A percentile compares a stretch with the other conserved stretches of the same genome.
Conservation (phyloP, 2,797 vertebrate genomes). For the Danio choprae region DNA sequence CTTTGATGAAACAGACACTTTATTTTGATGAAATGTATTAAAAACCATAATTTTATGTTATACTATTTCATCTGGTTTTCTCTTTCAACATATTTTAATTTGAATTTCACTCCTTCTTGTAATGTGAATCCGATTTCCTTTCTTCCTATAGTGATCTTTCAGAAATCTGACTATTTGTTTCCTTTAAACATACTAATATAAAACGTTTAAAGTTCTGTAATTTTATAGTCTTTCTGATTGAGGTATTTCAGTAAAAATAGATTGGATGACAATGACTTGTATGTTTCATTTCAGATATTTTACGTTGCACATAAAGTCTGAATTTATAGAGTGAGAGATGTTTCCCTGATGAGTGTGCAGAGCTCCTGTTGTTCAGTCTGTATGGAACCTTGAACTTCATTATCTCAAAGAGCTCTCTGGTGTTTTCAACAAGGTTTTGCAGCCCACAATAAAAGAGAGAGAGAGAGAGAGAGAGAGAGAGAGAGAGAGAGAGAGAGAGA, state of each 20-base stretch:
- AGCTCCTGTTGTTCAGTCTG: not conserved
- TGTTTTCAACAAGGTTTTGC: slow-evolving; percentile 63
- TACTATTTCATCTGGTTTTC: too few species aligned
- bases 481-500: too few species aligned
- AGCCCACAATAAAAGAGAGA: not conserved
- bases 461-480: too few species aligned
- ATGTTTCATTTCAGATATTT: not conserved
- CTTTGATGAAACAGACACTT: too few species aligned
- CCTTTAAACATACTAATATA: too few species aligned
- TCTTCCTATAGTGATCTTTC: too few species aligned
- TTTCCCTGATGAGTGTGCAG: not conserved
- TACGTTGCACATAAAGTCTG: not conserved
- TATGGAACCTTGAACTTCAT: slow-evolving; percentile 24
- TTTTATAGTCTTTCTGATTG: not conserved
- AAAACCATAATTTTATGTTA: too few species aligned
- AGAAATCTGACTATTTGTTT: too few species aligned
- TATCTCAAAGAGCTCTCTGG: slow-evolving; percentile 51
- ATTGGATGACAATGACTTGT: not conserved
- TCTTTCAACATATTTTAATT: too few species aligned
- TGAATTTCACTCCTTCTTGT: too few species aligned
- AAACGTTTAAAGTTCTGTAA: not conserved
- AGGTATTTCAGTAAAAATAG: not conserved
- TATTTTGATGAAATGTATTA: too few species aligned
- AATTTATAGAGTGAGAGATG: not conserved
- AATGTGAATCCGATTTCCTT: too few species aligned